Conservation (phyloP, 2,797 vertebrate species). For the Agapornis canus region DNA sequence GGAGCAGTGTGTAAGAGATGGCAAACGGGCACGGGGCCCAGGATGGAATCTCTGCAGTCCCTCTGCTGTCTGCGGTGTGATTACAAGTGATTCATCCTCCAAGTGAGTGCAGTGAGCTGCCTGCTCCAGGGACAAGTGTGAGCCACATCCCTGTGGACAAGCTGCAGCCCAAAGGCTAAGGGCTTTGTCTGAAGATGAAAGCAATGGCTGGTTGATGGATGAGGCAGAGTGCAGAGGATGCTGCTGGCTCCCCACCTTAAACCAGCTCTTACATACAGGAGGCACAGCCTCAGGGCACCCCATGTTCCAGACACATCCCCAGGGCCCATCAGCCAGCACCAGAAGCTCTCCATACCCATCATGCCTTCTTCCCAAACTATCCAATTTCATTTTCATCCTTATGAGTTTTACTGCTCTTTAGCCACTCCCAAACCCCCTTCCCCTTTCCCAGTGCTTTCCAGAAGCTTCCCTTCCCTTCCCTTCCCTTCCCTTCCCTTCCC, state of each 20-base stretch:
- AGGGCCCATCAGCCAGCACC: not conserved
- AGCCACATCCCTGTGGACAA: not conserved
- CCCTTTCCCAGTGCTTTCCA: not conserved
- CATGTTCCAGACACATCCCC: rapidly evolving
- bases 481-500: not conserved
- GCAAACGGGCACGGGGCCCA: not conserved
- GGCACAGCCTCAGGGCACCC: not conserved
- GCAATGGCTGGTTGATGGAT: not conserved
- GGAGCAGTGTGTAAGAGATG: not conserved
- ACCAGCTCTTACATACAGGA: not conserved
- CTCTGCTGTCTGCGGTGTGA: not conserved
- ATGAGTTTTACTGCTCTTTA: not conserved
- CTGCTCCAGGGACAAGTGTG: not conserved
- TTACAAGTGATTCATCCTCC: not conserved
- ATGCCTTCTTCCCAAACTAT: not conserved
- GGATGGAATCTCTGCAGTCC: not conserved
- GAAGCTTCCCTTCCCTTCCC: not conserved
- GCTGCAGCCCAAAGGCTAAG: not conserved
- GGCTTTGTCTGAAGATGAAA: not conserved
- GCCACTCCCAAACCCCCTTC: not conserved
- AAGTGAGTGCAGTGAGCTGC: not conserved
- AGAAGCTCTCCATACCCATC: not conserved
- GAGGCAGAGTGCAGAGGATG: not conserved
- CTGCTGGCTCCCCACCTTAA: not conserved
- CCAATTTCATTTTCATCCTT: not conserved